Base-by-base conservation (phyloP, 35 echinoderm and acorn worm genomes). In the Apostichopus californicus region DNA sequence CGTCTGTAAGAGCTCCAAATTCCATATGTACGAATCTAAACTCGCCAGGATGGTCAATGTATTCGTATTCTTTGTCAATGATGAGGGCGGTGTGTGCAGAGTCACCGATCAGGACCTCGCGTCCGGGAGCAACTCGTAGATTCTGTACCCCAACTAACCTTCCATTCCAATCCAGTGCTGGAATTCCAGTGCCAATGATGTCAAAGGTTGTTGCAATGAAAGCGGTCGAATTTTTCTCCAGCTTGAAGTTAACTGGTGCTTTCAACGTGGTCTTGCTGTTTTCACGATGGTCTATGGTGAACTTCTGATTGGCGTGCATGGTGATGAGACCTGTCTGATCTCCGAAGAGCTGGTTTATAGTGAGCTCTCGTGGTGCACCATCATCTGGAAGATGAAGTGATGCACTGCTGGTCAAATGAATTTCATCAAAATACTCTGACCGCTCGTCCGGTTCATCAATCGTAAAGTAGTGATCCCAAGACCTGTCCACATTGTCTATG, bases 21-120 rank as follows among this genome's bases (percentile, higher is more conserved):
- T 98, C 96, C 20, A 98, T 94, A 21, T 77, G 93, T 81, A 94
- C 89, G 87, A 98, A 98, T 88, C 92, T 90, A 84, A 98, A 98
- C 15, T 94, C 95, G 55, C 96, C 96, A n/a, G 96, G 96, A n/a
- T 90, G 79, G 60, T 98, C 96, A 10, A 87, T 81, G 88, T 87
- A 93, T 22, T 90, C 94, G 65, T 87, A 93, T 14, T 86, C 77
- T 71, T 90, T 70, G 68, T 96, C 95, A 59, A 98, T 92, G 12
- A 95, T 93, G 7, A 98, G 84, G 10, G 96, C 92, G 55, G 96
- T 98, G 83, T 98, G 96, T 56, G 96, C 96, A 55, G 85, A 73
- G 5, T 80, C 79, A 53, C 92, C 94, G 25, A 98, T 98, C 26
- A 54, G 25, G 5, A 93, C 94, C 54, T 72, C 78, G 8, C 96